phyloP scores from a whole-genome alignment of 2,888 invertebrate species.

The Chrysolina oricalcia region DNA sequence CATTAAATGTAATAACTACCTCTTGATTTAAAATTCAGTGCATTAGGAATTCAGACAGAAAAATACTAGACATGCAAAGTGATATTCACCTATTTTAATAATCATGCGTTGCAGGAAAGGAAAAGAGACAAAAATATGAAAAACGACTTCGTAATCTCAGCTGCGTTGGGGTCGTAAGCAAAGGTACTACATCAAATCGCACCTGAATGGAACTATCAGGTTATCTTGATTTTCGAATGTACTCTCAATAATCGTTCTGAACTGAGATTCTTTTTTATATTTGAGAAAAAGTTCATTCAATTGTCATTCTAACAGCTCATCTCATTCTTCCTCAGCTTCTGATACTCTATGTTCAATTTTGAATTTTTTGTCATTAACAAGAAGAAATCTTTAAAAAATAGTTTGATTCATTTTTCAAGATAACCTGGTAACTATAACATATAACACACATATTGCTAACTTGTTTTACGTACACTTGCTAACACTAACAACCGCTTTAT shows the following conservation, averaged over 20 bases:
- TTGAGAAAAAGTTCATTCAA: neutral
- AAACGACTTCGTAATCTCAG: constrained; percentile 79
- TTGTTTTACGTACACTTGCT: constrained; percentile 10
- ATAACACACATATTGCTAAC: constrained; percentile 36
- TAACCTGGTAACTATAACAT: constrained; percentile 29
- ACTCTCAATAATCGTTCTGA: neutral
- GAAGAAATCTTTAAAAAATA: neutral
- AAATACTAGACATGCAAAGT: neutral
- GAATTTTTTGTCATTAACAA: constrained; percentile 8
- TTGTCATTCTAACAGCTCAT: constrained; percentile 2
- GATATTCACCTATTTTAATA: constrained; percentile 54
- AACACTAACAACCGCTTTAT: constrained; percentile 15
- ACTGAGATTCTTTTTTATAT: neutral
- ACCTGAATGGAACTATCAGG: constrained; percentile 41
- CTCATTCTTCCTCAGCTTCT: neutral
- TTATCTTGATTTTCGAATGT: constrained; percentile 44
- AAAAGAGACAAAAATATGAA: constrained; percentile 73
- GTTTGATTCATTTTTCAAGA: constrained; percentile 32
- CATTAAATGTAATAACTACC: no score
- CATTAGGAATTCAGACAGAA: neutral
- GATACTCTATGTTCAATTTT: neutral
- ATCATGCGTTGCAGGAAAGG: constrained; percentile 69
- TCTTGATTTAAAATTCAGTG: no score
- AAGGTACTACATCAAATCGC: constrained; percentile 70
- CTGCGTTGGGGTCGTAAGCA: constrained; percentile 75